Evolutionary conservation across 2,888 invertebrate genomes (phyloP).

Genomic region (Lamellibrachia satsuma): DNA sequence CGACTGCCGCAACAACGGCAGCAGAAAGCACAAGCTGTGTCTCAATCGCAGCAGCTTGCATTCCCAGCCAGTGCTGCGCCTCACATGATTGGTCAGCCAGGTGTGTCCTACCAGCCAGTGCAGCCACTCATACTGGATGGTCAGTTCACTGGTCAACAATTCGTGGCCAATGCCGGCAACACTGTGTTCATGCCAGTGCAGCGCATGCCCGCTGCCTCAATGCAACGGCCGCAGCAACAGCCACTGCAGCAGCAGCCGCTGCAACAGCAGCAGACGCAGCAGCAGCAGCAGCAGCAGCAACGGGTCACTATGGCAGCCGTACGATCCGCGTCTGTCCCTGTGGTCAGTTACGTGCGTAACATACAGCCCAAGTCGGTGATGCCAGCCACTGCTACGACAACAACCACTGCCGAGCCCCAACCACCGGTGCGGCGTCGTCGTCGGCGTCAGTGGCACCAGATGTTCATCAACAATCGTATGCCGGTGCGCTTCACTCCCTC

Average conservation of each 20-base stretch:
- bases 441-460: slow-evolving; percentile 17
- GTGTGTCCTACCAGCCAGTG: not conserved
- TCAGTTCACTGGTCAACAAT: not conserved
- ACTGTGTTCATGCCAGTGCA: not conserved
- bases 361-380: not conserved
- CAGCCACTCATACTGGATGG: not conserved
- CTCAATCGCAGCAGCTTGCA: not conserved
- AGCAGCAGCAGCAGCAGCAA: not conserved
- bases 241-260: not conserved
- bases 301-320: not conserved
- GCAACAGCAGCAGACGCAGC: not conserved
- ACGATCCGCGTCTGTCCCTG: not conserved
- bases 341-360: not conserved
- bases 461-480: slow-evolving; percentile 8
- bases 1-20: not conserved
- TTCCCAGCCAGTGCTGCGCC: not conserved
- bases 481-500: not conserved
- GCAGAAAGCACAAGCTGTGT: not conserved
- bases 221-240: not conserved
- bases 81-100: not conserved
- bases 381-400: not conserved
- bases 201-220: not conserved
- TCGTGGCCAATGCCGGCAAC: not conserved
- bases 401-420: not conserved
- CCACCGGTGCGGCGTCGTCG: not conserved